Evolutionary conservation across 1,140 invertebrate species (phyloP), one percentile per base, ranked within the genome.

Genomic region (Grapholita molesta): DNA sequence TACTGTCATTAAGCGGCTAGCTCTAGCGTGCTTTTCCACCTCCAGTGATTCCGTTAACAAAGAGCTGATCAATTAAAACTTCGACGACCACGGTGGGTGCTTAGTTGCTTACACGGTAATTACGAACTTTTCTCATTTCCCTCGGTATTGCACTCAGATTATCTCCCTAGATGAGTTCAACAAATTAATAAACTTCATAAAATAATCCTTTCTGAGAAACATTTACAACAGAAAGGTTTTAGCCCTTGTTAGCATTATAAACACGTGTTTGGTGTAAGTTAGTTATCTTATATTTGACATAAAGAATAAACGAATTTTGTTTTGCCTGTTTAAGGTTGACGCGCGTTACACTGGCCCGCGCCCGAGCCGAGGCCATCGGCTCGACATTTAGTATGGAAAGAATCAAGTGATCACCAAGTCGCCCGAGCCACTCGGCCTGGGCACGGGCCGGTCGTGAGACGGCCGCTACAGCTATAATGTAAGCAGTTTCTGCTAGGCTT

Each of bases 31-130:
- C n/a, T 61, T 15, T 61, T 32, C 28, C 2, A 28, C 53, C 28
- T n/a, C 55, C 9, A 57, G 7, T 57, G 24, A 61, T 32, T 61
- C 55, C 8, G 53, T 28, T 61, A 15, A 32, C 32, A 48, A 48
- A n/a, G 42, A 48, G 25, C 55, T 61, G 55, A 61, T 61, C 55
- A 61, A 61, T 61, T 61, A 61, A 61, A 61, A 61, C 55, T 61
- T 61, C 6, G 24, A 61, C 53, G 24, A 24, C 9, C 55, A 28
- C 55, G 25, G 24, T 28, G 25, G 55, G 25, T 61, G 23, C 53
- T 57, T 61, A 61, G 55, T n/a, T 61, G 23, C 53, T 57, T 61
- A 61, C 55, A 30, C 55, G 55, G 55, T 30, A 30, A 61, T 61
- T 61, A 28, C n/a, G 8, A 61, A 61, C 55, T 61, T 61, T 61